phyloP scores from a whole-genome alignment of 2,113 vertebrate species.

The Hippocampus abdominalis region DNA sequence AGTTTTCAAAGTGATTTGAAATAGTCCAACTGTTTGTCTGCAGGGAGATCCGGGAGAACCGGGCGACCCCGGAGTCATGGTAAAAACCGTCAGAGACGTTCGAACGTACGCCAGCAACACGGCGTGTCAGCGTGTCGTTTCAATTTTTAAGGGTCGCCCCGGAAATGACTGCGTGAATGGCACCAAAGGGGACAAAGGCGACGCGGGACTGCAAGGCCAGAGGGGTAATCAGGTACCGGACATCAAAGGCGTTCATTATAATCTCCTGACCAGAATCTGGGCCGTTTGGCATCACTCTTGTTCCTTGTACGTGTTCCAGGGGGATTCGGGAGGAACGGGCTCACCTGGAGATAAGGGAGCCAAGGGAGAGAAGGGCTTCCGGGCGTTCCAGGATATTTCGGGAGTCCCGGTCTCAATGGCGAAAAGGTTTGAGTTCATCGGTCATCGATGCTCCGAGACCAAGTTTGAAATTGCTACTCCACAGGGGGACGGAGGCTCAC shows the following conservation, averaged over 20 bases:
- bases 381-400: conserved; percentile 75
- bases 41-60: conserved; percentile 84
- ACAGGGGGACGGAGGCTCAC: conserved; percentile 77
- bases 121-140: neutral
- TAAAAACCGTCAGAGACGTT: conserved; percentile 38
- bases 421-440: conserved; percentile 64
- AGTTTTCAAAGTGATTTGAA: neutral
- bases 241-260: conserved; percentile 10
- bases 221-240: conserved; percentile 71
- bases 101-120: neutral
- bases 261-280: neutral
- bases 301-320: conserved; percentile 52
- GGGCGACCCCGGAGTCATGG: conserved; percentile 74
- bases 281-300: neutral
- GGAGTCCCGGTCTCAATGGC: conserved; percentile 70
- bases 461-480: neutral
- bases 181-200: conserved; percentile 80
- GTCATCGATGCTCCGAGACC: neutral
- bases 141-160: conserved; percentile 72
- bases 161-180: conserved; percentile 78
- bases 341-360: conserved; percentile 69
- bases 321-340: conserved; percentile 76
- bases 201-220: conserved; percentile 75
- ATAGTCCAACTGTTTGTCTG: neutral
- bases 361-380: conserved; percentile 80